Evolutionary conservation across 2,888 invertebrate species (phyloP).

Genomic region (Scotopteryx bipunctaria): DNA sequence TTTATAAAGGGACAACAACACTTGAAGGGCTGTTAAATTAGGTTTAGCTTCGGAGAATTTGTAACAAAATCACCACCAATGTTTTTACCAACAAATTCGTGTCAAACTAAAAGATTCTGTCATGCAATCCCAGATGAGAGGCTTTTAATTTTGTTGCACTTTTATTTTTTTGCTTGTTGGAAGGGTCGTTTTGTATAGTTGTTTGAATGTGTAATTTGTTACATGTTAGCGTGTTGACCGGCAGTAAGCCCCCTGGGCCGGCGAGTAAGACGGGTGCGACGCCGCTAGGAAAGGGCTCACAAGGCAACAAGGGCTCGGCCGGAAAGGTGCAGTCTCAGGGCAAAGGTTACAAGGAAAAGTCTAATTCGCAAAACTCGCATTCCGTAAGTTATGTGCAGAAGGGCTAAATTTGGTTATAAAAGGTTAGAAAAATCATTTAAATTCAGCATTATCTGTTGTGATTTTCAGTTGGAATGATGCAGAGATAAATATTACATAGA

Average conservation of each 20-base stretch:
- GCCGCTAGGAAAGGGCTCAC: constrained; percentile 61
- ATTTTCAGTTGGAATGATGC: no score
- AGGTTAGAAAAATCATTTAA: no score
- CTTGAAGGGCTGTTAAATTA: no score
- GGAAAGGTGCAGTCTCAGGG: constrained; percentile 60
- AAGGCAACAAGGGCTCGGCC: constrained; percentile 53
- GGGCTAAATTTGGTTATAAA: no score
- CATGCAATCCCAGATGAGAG: neutral
- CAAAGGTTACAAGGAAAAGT: constrained; percentile 59
- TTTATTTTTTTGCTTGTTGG: neutral
- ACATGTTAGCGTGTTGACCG: constrained; percentile 62
- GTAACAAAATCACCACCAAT: no score
- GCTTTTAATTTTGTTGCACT: neutral
- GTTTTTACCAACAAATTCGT: no score
- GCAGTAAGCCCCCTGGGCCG: constrained; percentile 79
- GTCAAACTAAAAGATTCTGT: neutral
- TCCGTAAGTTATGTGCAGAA: constrained; percentile 51
- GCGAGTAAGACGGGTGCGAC: constrained; percentile 79
- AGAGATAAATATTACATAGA: no score
- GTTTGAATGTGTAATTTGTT: constrained; percentile 22
- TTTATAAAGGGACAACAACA: no score
- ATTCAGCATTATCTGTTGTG: no score
- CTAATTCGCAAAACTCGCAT: constrained; percentile 56
- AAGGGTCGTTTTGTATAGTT: neutral
- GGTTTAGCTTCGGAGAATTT: no score